Percentiles rank a stretch among this genome's conserved stretches.
Conservation (phyloP, 2,888 invertebrate species). For the Gymnoscelis rufifasciata region DNA sequence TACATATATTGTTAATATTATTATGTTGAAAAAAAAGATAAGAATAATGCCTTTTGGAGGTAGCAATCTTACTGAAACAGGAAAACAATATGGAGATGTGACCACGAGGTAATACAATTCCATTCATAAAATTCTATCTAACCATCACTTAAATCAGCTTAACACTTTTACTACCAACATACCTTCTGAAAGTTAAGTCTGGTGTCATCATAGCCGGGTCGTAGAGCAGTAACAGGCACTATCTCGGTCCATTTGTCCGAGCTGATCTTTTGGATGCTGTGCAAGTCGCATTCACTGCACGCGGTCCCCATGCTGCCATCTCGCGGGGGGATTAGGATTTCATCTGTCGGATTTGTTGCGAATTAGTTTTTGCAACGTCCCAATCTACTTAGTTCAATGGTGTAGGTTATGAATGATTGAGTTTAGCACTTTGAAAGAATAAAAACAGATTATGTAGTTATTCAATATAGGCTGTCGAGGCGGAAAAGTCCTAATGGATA, state of each 20-base stretch:
- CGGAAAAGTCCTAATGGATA: too few relatives aligned
- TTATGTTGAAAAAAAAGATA: too few relatives aligned
- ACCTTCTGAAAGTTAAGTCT: conserved; percentile 79
- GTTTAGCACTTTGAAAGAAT: too few relatives aligned
- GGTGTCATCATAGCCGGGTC: conserved; percentile 78
- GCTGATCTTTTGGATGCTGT: conserved; percentile 60
- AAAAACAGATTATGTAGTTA: too few relatives aligned
- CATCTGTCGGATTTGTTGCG: conserved; percentile 49
- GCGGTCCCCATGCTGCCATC: conserved; percentile 69
- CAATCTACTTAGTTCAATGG: too few relatives aligned
- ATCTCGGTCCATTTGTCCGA: conserved; percentile 79
- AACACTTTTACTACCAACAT: neutral
- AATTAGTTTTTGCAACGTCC: conserved; percentile 3
- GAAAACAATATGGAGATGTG: too few relatives aligned
- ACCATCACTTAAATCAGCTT: neutral
- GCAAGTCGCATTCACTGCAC: conserved; percentile 62
- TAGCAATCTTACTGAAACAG: too few relatives aligned
- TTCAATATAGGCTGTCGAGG: too few relatives aligned
- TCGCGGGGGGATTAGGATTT: conserved; percentile 64
- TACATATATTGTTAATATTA: too few relatives aligned
- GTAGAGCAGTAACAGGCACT: conserved; percentile 72
- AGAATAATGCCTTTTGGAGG: too few relatives aligned
- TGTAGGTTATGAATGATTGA: too few relatives aligned
- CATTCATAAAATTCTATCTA: neutral
- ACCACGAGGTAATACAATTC: neutral